These are phyloP conservation scores for Geococcyx californianus DNA, from an alignment of 2,113 vertebrate genomes.

Conservation along the genomic window DNA sequence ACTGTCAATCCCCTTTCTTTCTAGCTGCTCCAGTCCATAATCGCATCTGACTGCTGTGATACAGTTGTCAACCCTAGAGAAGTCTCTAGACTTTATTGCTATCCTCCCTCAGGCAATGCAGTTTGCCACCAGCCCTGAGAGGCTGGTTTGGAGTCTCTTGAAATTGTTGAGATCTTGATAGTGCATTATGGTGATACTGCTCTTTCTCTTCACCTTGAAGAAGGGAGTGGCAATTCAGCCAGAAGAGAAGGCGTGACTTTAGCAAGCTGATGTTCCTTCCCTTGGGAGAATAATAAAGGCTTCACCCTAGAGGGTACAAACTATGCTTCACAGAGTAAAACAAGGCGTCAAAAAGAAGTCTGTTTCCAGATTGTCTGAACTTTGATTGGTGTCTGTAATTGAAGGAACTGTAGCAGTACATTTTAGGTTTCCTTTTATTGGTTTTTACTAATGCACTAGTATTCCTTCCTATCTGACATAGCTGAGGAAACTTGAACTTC, in stretches of 20 bases:
- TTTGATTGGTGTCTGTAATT: background rate
- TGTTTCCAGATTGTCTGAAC: background rate
- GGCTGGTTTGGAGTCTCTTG: conserved; percentile 28
- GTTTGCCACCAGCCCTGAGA: conserved; percentile 18
- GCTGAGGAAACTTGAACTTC: background rate
- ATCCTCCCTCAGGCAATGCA: conserved; percentile 1
- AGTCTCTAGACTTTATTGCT: background rate
- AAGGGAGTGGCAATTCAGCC: conserved; percentile 28
- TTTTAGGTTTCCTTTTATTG: background rate
- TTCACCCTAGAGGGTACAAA: background rate
- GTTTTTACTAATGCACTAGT: background rate
- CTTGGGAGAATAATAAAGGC: background rate
- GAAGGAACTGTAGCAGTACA: background rate
- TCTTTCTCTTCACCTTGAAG: conserved; percentile 28
- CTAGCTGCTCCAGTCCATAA: background rate
- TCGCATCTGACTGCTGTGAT: conserved; percentile 33
- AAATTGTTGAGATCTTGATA: conserved; percentile 18
- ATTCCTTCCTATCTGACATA: background rate
- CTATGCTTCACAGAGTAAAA: background rate
- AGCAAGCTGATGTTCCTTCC: background rate
- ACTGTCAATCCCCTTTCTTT: conserved; percentile 11
- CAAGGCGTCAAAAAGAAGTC: background rate
- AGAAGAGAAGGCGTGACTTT: background rate
- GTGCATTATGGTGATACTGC: background rate
- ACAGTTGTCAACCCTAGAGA: conserved; percentile 8